A percentile compares a stretch with the other conserved stretches of the same genome.
phyloP scores from a whole-genome alignment of 2,113 vertebrate genomes.

The Polypterus senegalus region DNA sequence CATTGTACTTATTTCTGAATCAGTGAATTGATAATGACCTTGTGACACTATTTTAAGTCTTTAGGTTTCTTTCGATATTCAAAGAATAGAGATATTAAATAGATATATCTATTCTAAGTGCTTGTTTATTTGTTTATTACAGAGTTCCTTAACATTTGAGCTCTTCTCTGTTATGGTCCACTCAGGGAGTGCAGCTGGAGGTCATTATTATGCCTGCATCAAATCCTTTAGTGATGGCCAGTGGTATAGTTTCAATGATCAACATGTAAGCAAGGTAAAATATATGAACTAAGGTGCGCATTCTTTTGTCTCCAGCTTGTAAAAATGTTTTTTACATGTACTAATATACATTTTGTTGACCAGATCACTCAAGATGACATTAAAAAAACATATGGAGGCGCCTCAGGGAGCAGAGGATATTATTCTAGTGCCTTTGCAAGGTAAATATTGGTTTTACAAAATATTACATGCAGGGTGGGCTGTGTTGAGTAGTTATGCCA shows the following conservation, averaged over 20 bases:
- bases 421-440: conserved; percentile 97
- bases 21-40: no score
- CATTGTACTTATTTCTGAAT: no score
- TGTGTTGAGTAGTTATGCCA: neutral
- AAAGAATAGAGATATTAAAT: no score
- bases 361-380: conserved; percentile 97
- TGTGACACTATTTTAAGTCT: no score
- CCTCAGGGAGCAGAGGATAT: conserved; percentile 92
- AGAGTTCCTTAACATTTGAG: conserved; percentile 86
- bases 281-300: neutral
- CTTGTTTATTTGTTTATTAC: conserved; percentile 16
- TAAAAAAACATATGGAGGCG: conserved; percentile 92
- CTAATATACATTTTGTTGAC: conserved; percentile 1
- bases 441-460: conserved; percentile 40
- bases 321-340: neutral
- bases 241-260: conserved; percentile 98
- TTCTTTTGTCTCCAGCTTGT: neutral
- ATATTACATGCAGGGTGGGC: neutral
- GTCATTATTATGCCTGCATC: conserved; percentile 97
- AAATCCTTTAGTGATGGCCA: conserved; percentile 92
- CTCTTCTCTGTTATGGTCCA: conserved; percentile 98
- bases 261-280: conserved; percentile 95
- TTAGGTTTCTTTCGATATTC: no score
- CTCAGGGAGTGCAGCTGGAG: conserved; percentile 93
- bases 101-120: neutral